A percentile compares a stretch with the other conserved stretches of the same genome.
Conservation (phyloP, 64 coral and sea anemone species). For the Trachythela sp. region DNA sequence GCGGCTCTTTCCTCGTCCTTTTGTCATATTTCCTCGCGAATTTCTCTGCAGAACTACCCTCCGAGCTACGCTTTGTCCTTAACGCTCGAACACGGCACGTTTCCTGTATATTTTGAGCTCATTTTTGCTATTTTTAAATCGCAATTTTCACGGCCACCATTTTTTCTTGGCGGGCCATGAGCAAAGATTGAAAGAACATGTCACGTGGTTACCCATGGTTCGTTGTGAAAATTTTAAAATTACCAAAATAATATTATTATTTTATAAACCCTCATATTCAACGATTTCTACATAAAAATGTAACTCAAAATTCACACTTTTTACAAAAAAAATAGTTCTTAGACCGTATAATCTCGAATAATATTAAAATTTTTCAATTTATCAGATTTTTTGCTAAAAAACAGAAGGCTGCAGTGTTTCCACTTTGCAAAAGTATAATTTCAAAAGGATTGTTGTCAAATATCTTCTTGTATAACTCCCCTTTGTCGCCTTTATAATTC, state of each 20-base stretch:
- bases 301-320: not conserved
- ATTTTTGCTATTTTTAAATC: not conserved
- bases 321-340: not conserved
- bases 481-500: no score
- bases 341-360: not conserved
- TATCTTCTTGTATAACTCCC: no score
- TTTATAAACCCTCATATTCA: not conserved
- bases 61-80: not conserved
- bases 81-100: not conserved
- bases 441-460: not conserved
- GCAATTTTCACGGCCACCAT: not conserved
- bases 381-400: not conserved
- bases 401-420: not conserved
- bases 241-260: not conserved
- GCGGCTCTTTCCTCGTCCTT: not conserved
- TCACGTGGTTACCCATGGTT: constrained; percentile 19
- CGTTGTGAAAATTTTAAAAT: not conserved
- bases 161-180: constrained; percentile 13
- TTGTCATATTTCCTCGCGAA: not conserved
- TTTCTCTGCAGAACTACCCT: not conserved
- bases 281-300: not conserved
- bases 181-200: not conserved
- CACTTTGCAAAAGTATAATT: not conserved
- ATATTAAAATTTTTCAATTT: not conserved
- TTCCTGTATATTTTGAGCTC: not conserved